Evolutionary conservation across 2,113 vertebrate genomes (phyloP), one percentile per base, ranked within the genome.

Genomic region (Colossoma macropomum): DNA sequence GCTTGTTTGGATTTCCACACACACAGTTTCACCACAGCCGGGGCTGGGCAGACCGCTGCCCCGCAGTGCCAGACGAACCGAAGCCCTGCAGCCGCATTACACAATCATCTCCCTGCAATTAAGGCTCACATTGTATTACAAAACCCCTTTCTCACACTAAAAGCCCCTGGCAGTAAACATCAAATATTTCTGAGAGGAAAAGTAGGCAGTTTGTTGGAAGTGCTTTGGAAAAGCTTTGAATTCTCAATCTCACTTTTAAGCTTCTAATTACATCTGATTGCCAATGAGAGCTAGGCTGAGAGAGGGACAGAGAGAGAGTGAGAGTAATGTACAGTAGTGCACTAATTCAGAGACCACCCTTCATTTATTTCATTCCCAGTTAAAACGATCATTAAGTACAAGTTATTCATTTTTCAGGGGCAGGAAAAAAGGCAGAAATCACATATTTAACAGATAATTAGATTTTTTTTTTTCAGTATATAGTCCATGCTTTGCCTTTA

Each of bases 1-100:
- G 77, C 82, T 50, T 84, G 84, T 79, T 66, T 34, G 54, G 70
- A 88, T 91, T 90, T 92, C 84, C 86, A 92, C 89, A 87, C 63
- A 86, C 84, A 88, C 27, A 88, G 81, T 89, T 87, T 85, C 86
- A 92, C 90, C 91, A 86, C 89, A 89, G 86, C 84, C 66, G 81
- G 83, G 88, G 87, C 86, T 87, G 85, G 82, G 85, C 83, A 83
- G 89, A 85, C 87, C 89, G 82, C 85, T 84, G 50, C 79, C 85
- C 84, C 32, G 41, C 62, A 17, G 38, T 82, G 84, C 88, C 88
- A 91, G 69, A 70, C 69, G 86, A 87, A 19, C 83, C 89, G 76
- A 62, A 89, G 84, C 89, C 76, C 62, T 65, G 72, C 83, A 84
- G 82, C 90, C 79, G 81, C 56, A 83, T 90, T 89, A 90, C 88